Base-by-base conservation (phyloP, 2,797 vertebrate species). In the Pampus argenteus region DNA sequence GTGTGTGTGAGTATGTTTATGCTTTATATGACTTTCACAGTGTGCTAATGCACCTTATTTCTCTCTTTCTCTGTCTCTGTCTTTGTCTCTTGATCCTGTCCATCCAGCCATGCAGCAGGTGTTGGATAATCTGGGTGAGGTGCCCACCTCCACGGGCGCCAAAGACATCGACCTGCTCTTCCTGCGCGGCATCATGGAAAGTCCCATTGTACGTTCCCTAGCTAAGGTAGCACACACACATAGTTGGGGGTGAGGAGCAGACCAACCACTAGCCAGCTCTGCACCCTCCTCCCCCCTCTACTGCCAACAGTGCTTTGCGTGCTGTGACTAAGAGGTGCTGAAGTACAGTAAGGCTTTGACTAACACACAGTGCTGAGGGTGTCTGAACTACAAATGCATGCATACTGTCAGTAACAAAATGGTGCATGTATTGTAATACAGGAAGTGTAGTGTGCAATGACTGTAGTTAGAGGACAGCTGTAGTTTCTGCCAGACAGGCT, bases 91-190 rank as follows among this genome's bases (percentile, higher is more conserved):
- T 31, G 1, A 11, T n/a, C 42, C 55, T 5, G 6, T 80, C 71
- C 81, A 77, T 68, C 89, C 94, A 98, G 97, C 94, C 91, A 97
- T 98, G 97, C 96, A 98, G 95, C 97, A 98, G 92, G 96, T 96
- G 78, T 88, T 97, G 91, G 97, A 99, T 81, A 97, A 97, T 88
- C 89, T 96, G 83, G 95, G 93, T 9, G 97, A 98, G 81, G 90
- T 95, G 76, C 96, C 97, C 2, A 87, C 93, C 61, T 95, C 97
- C 11, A 92, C 95, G 0, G 97, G 96, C 2, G 97, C 96, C 89
- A 98, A 98, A 94, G 96, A 99, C 94, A 97, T 98, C 72, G 98
- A 99, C 92, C 95, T 99, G 73, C 97, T 99, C 89, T 99, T 99
- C 91, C 95, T 99, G 76, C 97, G 98, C 73, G 98, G 97, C 87